Conservation (phyloP, 2,113 vertebrate species). For the Antidorcas marsupialis region DNA sequence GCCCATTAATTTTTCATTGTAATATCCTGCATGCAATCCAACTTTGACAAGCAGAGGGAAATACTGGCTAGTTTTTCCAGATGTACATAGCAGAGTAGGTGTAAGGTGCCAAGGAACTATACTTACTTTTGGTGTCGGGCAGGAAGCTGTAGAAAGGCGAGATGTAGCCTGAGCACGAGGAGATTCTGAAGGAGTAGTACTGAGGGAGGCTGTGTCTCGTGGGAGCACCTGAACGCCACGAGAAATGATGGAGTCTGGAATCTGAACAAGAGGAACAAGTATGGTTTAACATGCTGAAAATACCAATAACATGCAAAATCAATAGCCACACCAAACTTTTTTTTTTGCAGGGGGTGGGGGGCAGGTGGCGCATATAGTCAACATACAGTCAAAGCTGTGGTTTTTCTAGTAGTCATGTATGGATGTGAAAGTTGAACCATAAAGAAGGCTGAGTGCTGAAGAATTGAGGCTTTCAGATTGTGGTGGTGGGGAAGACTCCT, state of each 20-base stretch:
- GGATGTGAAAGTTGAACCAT: background rate
- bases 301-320: background rate
- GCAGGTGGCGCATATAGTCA: background rate
- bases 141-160: slow-evolving; percentile 98
- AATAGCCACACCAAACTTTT: background rate
- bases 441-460: background rate
- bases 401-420: background rate
- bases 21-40: slow-evolving; percentile 73
- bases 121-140: slow-evolving; percentile 99
- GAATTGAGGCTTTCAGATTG: background rate
- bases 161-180: slow-evolving; percentile 98
- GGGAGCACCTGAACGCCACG: slow-evolving; percentile 99
- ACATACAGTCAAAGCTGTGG: background rate
- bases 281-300: slow-evolving; percentile 44
- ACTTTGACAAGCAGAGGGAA: slow-evolving; percentile 65
- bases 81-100: slow-evolving; percentile 21
- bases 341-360: background rate
- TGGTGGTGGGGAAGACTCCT: background rate
- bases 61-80: slow-evolving; percentile 50
- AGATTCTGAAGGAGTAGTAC: slow-evolving; percentile 98
- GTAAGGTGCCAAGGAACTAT: slow-evolving; percentile 43
- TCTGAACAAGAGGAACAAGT: slow-evolving; percentile 81
- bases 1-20: slow-evolving; percentile 24
- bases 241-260: slow-evolving; percentile 99
- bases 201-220: slow-evolving; percentile 97